Conservation (phyloP, 2,797 vertebrate genomes). For the Gymnothorax reevesii region DNA sequence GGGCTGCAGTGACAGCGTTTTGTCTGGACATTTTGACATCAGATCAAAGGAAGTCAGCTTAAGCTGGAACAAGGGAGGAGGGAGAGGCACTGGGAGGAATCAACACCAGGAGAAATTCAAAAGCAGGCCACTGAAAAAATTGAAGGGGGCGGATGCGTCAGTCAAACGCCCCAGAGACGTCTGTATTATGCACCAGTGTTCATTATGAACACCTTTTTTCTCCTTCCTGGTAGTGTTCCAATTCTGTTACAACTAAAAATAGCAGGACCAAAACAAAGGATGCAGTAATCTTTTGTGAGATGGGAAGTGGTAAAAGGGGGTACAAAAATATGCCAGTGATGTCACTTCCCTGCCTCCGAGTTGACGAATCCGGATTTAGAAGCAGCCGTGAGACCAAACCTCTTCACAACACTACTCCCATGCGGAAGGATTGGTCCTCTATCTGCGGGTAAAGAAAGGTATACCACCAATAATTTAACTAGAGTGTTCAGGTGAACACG, state of each 20-base stretch:
- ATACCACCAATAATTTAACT: background rate
- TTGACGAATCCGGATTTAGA: background rate
- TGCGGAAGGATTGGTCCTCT: background rate
- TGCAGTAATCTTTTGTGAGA: background rate
- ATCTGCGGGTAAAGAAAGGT: constrained; percentile 7
- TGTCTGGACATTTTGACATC: constrained; percentile 77
- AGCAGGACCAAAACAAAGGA: background rate
- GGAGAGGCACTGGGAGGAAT: background rate
- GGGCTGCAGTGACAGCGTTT: constrained; percentile 71
- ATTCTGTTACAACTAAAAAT: background rate
- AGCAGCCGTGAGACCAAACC: background rate
- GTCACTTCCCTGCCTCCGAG: background rate
- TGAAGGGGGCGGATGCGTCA: background rate
- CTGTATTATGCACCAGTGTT: background rate
- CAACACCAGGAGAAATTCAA: background rate
- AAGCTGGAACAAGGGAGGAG: background rate
- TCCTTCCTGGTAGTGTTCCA: background rate
- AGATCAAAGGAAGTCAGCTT: constrained; percentile 6
- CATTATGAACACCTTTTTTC: background rate
- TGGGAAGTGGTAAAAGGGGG: background rate
- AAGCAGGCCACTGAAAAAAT: background rate
- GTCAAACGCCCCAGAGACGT: background rate
- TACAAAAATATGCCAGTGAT: background rate
- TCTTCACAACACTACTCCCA: background rate
- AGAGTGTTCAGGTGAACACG: no score